phyloP scores from a whole-genome alignment of 2,888 invertebrate species.

The Zootermopsis nevadensis region DNA sequence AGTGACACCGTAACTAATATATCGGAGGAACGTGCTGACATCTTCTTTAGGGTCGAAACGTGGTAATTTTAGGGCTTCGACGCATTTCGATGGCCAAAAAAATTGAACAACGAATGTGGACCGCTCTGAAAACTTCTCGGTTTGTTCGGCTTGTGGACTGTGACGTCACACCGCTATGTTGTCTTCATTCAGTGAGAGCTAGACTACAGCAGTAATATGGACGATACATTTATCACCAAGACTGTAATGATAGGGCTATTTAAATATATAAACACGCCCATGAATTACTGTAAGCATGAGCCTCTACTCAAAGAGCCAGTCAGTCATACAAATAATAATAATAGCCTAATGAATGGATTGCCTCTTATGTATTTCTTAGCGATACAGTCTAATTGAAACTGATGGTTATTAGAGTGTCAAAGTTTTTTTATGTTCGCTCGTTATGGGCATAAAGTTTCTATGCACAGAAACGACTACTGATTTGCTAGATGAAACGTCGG shows the following conservation, averaged over 20 bases:
- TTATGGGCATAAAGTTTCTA: not conserved
- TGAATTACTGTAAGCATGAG: conserved; percentile 33
- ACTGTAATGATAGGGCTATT: conserved; percentile 12
- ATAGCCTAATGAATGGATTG: not conserved
- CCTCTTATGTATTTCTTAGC: conserved; percentile 12
- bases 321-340: not conserved
- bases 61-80: too few relatives aligned
- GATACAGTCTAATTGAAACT: conserved; percentile 37
- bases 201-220: not conserved
- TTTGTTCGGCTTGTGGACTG: too few relatives aligned
- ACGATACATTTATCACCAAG: conserved; percentile 1
- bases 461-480: not conserved
- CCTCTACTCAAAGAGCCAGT: not conserved
- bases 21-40: too few relatives aligned
- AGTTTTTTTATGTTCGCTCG: conserved; percentile 22
- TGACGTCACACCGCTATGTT: not conserved
- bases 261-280: conserved; percentile 41
- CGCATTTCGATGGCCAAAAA: too few relatives aligned
- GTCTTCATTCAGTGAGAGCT: not conserved
- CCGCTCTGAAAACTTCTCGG: too few relatives aligned
- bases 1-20: too few relatives aligned
- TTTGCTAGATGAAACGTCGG: too few relatives aligned
- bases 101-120: too few relatives aligned
- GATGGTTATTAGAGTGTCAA: conserved; percentile 40
- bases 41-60: too few relatives aligned